These are phyloP conservation scores for Zaprionus taronus DNA, from an alignment of 1,140 invertebrate genomes.

Conservation along the genomic window DNA sequence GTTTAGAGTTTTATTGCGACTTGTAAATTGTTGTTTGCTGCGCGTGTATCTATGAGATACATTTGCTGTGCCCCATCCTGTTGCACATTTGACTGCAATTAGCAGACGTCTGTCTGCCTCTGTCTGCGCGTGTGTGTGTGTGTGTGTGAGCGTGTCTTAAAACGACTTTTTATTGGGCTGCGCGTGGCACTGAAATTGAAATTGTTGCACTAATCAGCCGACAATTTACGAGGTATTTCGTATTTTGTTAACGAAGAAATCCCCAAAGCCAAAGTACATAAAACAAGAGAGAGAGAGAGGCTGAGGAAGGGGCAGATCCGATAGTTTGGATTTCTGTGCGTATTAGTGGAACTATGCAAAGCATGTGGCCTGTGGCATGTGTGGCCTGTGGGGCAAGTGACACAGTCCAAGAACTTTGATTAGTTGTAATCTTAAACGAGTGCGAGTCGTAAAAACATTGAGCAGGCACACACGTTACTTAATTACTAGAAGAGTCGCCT, in stretches of 20 bases:
- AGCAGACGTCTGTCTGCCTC: constrained; percentile 10
- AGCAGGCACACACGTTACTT: constrained; percentile 15
- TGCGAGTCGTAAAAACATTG: constrained; percentile 61
- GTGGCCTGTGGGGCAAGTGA: background rate
- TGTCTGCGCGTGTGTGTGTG: background rate
- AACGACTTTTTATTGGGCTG: constrained; percentile 56
- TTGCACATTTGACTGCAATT: constrained; percentile 25
- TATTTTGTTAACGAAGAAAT: constrained; percentile 60
- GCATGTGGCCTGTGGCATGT: constrained; percentile 48
- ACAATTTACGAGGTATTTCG: constrained; percentile 72
- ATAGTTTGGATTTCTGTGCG: constrained; percentile 9
- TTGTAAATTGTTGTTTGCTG: constrained; percentile 49
- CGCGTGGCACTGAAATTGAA: constrained; percentile 61
- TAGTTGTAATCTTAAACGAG: constrained; percentile 68
- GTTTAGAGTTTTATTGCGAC: constrained; percentile 79
- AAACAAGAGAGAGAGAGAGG: constrained; percentile 23
- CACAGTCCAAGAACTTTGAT: constrained; percentile 53
- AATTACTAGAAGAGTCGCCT: constrained; percentile 6
- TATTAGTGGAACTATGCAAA: constrained; percentile 75
- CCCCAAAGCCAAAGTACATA: constrained; percentile 45
- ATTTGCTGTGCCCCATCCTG: constrained; percentile 49
- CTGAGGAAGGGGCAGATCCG: background rate
- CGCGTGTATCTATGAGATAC: constrained; percentile 52
- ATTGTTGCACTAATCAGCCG: constrained; percentile 80
- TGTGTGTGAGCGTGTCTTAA: constrained; percentile 8